Percentiles rank a stretch among this genome's conserved stretches.
phyloP scores from a whole-genome alignment of 2,797 vertebrate species.

The Cyprinella venusta region DNA sequence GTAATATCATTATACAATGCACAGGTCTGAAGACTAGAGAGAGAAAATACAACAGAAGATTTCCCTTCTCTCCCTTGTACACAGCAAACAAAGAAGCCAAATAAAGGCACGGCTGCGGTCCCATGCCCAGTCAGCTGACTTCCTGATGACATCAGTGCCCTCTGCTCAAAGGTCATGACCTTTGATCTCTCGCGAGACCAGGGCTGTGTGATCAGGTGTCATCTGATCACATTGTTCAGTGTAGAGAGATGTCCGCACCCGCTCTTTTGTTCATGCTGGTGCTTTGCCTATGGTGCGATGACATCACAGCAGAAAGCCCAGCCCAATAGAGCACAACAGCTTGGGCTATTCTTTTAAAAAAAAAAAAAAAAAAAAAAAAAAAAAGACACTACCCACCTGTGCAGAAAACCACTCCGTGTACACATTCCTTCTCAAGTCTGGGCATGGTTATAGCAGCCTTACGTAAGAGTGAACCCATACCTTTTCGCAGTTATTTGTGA shows the following conservation, averaged over 20 bases:
- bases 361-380: too few species aligned
- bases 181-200: constrained; percentile 39
- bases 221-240: constrained; percentile 35
- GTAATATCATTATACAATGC: constrained; percentile 59
- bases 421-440: constrained; percentile 45
- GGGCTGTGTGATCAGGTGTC: constrained; percentile 42
- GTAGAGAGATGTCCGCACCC: constrained; percentile 57
- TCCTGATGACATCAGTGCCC: constrained; percentile 46
- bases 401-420: background rate
- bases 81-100: constrained; percentile 36
- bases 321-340: constrained; percentile 13
- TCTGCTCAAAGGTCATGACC: constrained; percentile 51
- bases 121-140: constrained; percentile 42
- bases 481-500: background rate
- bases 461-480: constrained; percentile 6
- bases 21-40: constrained; percentile 10
- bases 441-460: constrained; percentile 6
- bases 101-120: constrained; percentile 10
- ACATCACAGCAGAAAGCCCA: constrained; percentile 57
- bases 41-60: background rate
- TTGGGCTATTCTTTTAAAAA: background rate
- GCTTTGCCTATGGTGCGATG: constrained; percentile 49
- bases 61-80: constrained; percentile 8
- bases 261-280: constrained; percentile 50
- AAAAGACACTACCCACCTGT: constrained; percentile 36